Evolutionary conservation across 2,888 invertebrate genomes (phyloP).

Genomic region (Drosophila borborema): DNA sequence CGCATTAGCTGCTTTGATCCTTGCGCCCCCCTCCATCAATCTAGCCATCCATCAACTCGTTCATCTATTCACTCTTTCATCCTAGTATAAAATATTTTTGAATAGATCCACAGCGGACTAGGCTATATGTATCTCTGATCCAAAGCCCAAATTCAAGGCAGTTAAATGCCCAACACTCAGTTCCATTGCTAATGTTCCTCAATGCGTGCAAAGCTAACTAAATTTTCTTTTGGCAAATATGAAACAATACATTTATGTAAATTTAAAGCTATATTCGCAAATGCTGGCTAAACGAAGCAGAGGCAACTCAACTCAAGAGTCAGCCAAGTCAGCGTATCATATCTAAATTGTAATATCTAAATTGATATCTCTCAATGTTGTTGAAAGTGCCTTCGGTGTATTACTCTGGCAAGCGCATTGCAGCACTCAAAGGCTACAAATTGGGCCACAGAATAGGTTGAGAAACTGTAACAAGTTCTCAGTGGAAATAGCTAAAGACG

Average conservation of each 20-base stretch:
- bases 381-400: not conserved
- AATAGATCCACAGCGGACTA: too few species aligned
- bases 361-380: not conserved
- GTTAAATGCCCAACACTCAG: too few species aligned
- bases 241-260: not conserved
- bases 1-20: too few species aligned
- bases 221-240: not conserved
- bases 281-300: not conserved
- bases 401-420: not conserved
- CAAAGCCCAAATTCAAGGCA: too few species aligned
- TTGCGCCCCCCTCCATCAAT: too few species aligned
- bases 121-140: too few species aligned
- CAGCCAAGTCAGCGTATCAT: not conserved
- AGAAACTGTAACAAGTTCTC: constrained; percentile 27
- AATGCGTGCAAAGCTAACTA: not conserved
- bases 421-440: constrained; percentile 18
- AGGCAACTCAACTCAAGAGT: not conserved
- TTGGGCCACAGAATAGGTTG: not conserved
- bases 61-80: too few species aligned
- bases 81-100: too few species aligned
- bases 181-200: not conserved
- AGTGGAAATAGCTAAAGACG: constrained; percentile 18
- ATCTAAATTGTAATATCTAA: not conserved
- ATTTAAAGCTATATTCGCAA: not conserved
- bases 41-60: too few species aligned